Base-by-base conservation (phyloP, 2,888 invertebrate genomes). In the Heliconius erato region DNA sequence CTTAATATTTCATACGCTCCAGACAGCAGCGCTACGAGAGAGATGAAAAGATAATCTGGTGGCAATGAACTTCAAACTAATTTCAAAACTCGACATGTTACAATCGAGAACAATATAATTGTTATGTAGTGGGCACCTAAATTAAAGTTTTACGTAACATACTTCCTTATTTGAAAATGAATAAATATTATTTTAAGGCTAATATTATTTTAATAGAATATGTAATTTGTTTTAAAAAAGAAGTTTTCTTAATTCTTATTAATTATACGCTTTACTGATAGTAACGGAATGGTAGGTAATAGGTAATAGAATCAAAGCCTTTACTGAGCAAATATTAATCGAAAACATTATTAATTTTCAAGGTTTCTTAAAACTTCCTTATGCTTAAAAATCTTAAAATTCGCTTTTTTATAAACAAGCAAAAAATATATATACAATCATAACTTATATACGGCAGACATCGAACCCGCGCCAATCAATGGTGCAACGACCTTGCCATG, bases 401-500 rank as follows among this genome's bases (percentile, higher is more conserved):
- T 26, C 49, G 40, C 12, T 79, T 79, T 71, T 65, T 83, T 80
- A 79, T 80, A 82, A 63, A 35, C 76, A 74, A 81, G 59, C 82
- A 84, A 86, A 84, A 84, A 82, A 82, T 82, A 84, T 85, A 85
- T 86, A 63, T 63, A n/a, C 3, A 11, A 63, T 85, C 84, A 86
- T n/a, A 28, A 78, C 68, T 84, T 83, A 87, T 86, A 86, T 87
- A 87, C 88, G 89, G 86, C 85, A 85, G 78, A 67, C 86, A 85
- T 85, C 85, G 85, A 85, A 87, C 86, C 83, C 85, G 84, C 84
- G 84, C 76, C 84, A 83, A 85, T 85, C 85, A 83, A 78, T 72
- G 79, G 88, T 87, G 87, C 88, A 87, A 87, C 87, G 88, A 89
- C 87, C 88, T 88, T 87, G 86, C 83, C 79, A 80, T 82, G 83